Evolutionary conservation across 2,888 invertebrate genomes (phyloP).

Genomic region (Eutolmus rufibarbis): DNA sequence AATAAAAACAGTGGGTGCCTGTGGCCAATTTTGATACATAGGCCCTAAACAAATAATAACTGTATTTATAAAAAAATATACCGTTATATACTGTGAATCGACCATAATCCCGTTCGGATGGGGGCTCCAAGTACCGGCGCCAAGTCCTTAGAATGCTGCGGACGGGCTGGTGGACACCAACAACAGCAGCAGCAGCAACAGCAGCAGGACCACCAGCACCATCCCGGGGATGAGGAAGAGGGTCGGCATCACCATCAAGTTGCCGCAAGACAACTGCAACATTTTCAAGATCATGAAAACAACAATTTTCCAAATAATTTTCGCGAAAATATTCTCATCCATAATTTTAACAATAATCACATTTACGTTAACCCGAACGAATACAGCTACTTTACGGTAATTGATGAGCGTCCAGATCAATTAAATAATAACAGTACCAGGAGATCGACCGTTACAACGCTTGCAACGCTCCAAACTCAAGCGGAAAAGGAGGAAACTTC

Average conservation of each 20-base stretch:
- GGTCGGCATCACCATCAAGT: slow-evolving; percentile 40
- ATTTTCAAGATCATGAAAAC: slow-evolving; percentile 51
- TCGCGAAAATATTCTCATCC: slow-evolving; percentile 8
- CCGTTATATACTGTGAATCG: background rate
- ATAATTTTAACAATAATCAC: slow-evolving; percentile 50
- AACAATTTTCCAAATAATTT: slow-evolving; percentile 46
- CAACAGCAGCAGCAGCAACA: slow-evolving; percentile 22
- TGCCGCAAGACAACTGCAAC: slow-evolving; percentile 39
- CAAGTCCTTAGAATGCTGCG: slow-evolving; percentile 36
- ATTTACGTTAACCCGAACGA: slow-evolving; percentile 49
- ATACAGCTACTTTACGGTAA: slow-evolving; percentile 44
- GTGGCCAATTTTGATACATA: background rate
- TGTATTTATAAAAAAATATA: background rate
- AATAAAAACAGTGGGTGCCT: background rate
- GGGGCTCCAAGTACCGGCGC: slow-evolving; percentile 45
- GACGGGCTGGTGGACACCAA: slow-evolving; percentile 37
- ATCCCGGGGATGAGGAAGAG: background rate
- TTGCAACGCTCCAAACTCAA: slow-evolving; percentile 7
- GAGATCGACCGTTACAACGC: slow-evolving; percentile 49
- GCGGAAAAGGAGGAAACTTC: background rate
- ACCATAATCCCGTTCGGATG: slow-evolving; percentile 34
- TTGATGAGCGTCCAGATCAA: slow-evolving; percentile 45
- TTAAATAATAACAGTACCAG: slow-evolving; percentile 8
- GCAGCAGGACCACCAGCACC: slow-evolving; percentile 23
- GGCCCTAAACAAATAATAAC: background rate